These are phyloP conservation scores for Limnothrissa miodon DNA, from an alignment of 2,113 vertebrate species.

Conservation along the genomic window DNA sequence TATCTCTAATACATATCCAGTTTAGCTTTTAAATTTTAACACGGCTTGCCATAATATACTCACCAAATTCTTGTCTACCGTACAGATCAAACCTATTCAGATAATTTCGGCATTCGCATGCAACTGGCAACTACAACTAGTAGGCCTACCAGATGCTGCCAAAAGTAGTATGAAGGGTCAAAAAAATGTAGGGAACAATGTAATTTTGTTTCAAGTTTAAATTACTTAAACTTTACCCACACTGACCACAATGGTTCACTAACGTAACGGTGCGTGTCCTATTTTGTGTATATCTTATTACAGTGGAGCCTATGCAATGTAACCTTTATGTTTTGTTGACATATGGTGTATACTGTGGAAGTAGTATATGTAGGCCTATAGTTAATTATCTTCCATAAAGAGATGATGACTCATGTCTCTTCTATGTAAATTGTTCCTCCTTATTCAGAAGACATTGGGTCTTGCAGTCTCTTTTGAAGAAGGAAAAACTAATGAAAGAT, in stretches of 20 bases:
- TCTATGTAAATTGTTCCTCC: background rate
- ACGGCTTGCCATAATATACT: too few species aligned
- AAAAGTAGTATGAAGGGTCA: too few species aligned
- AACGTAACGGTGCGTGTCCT: background rate
- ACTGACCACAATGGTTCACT: background rate
- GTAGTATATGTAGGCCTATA: background rate
- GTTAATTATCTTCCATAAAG: conserved; percentile 13
- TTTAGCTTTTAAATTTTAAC: too few species aligned
- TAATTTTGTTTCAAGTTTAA: too few species aligned
- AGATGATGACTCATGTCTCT: background rate
- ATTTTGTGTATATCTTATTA: background rate
- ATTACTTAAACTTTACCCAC: background rate
- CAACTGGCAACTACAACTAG: too few species aligned
- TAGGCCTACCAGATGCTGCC: too few species aligned
- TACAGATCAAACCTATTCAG: too few species aligned
- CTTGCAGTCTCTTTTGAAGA: background rate
- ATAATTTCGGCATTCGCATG: too few species aligned
- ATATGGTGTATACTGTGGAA: background rate
- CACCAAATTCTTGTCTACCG: too few species aligned
- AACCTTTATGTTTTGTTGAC: conserved; percentile 14
- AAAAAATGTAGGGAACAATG: too few species aligned
- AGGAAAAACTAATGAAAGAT: background rate
- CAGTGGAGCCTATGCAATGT: background rate
- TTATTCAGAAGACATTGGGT: background rate
- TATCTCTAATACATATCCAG: too few species aligned